phyloP scores from a whole-genome alignment of 2,888 invertebrate genomes.

The Tetragnatha montana region DNA sequence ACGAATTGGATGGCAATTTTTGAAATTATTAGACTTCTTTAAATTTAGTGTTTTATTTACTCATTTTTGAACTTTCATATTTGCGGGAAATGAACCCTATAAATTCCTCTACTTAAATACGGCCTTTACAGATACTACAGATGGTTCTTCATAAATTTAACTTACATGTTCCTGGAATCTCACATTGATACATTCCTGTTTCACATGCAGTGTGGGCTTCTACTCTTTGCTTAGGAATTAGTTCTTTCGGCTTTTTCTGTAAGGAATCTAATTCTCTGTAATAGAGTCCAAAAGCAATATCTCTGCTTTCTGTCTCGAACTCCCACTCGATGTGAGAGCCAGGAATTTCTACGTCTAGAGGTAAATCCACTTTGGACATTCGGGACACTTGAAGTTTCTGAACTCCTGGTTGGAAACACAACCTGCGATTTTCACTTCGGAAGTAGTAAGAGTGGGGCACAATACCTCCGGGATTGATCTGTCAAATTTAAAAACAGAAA shows the following conservation, averaged over 20 bases:
- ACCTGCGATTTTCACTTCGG: constrained; percentile 25
- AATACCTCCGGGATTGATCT: constrained; percentile 55
- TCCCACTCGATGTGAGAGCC: constrained; percentile 66
- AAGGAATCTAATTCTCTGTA: constrained; percentile 21
- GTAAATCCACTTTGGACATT: constrained; percentile 59
- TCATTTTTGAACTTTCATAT: too few relatives aligned
- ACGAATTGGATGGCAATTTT: too few relatives aligned
- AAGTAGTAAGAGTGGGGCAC: constrained; percentile 58
- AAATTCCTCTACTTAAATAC: too few relatives aligned
- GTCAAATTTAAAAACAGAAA: not conserved
- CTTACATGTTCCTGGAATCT: constrained; percentile 66
- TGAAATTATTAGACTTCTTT: too few relatives aligned
- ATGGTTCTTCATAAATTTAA: not conserved
- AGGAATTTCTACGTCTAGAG: constrained; percentile 50
- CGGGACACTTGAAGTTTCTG: constrained; percentile 46
- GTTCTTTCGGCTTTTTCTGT: constrained; percentile 48
- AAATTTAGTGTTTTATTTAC: too few relatives aligned
- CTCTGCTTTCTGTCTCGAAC: constrained; percentile 63
- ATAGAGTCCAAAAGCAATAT: constrained; percentile 61
- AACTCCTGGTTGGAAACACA: constrained; percentile 53
- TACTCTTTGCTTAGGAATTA: constrained; percentile 58
- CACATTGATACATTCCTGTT: constrained; percentile 66
- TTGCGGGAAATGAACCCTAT: too few relatives aligned
- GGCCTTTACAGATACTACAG: too few relatives aligned
- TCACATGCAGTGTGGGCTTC: constrained; percentile 57